Base-by-base conservation (phyloP, 1,140 invertebrate species). In the Trichonephila clavipes region DNA sequence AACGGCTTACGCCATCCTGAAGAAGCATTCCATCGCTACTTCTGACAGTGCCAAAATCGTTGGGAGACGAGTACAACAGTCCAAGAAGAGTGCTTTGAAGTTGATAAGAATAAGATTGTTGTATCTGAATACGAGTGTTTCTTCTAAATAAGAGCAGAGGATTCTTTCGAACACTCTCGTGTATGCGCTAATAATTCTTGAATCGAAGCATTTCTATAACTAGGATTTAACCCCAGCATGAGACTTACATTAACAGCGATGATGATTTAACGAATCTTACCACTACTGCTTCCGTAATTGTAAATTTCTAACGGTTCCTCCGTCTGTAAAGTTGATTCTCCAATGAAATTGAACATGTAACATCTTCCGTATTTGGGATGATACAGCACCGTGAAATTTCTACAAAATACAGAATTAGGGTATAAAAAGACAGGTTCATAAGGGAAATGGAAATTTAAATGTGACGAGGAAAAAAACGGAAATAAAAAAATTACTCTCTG, bases 271-370 rank as follows among this genome's bases (percentile, higher is more conserved):
- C 8, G 18, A 59, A 2, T 24, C 61, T 24, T 90, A 94, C 93
- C 93, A 69, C 93, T 94, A 40, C 51, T 89, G 51, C 93, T 94
- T 10, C 93, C 93, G 16, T 94, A 90, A 24, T 85, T 94, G 21
- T 72, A 94, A 40, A 90, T 59, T 18, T 64, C 21, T 59, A 94
- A 58, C 0, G 93, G 93, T 28, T 51, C 66, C 10, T 90, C 87
- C 6, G 21, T 16, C 0, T 1, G 12, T 0, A 28, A 58, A 10
- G n/a, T 58, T 34, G 3, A 44, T 10, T 21, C 61, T 7, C 93
- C 93, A 16, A 90, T 24, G 62, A 40, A 94, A 86, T 94, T 94
- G 34, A 94, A 94, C 93, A 94, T 94, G 64, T 94, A 94, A 34
- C 93, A 94, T 59, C 72, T 94, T 85, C 93, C 93, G 19, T 82